Percentiles rank a stretch among this genome's conserved stretches.
Evolutionary conservation across 2,113 vertebrate genomes (phyloP).

Genomic region (Proteles cristata): DNA sequence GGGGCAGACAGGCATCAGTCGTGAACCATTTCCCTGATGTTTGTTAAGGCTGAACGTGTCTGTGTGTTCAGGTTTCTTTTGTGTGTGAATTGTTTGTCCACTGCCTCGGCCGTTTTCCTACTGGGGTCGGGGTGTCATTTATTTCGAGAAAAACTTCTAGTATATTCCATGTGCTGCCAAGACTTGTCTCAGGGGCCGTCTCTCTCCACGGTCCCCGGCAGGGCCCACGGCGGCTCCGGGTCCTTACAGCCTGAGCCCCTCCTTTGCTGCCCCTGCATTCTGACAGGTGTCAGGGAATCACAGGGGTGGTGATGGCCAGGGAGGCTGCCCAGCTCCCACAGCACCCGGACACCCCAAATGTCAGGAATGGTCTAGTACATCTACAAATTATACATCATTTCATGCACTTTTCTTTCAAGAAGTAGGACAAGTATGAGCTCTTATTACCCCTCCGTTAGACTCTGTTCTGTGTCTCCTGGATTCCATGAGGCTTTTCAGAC

Average conservation of each 20-base stretch:
- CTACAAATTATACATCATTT: neutral
- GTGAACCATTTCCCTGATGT: neutral
- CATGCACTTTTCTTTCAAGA: neutral
- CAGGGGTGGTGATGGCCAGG: neutral
- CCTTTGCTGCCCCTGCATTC: neutral
- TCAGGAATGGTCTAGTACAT: neutral
- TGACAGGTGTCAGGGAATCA: neutral
- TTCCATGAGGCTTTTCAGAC: neutral
- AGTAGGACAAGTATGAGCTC: accelerated
- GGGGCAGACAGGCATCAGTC: neutral
- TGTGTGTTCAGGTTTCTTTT: neutral
- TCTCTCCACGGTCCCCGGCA: neutral
- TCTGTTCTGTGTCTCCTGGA: neutral
- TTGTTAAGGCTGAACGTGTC: too few relatives aligned
- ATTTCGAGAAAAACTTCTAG: neutral
- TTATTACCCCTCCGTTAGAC: too few relatives aligned
- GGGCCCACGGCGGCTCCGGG: neutral
- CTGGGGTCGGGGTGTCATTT: neutral
- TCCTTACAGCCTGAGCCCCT: neutral
- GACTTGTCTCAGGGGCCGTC: neutral
- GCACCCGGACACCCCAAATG: neutral
- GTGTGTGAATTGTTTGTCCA: neutral
- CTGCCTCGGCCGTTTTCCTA: neutral
- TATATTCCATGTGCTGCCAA: neutral
- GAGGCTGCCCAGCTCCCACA: neutral